Percentiles rank a stretch among this genome's conserved stretches.
These are phyloP conservation scores for Oopsacas minuta DNA, from an alignment of 37 sponge, comb jelly and placozoan species.

Conservation along the genomic window DNA sequence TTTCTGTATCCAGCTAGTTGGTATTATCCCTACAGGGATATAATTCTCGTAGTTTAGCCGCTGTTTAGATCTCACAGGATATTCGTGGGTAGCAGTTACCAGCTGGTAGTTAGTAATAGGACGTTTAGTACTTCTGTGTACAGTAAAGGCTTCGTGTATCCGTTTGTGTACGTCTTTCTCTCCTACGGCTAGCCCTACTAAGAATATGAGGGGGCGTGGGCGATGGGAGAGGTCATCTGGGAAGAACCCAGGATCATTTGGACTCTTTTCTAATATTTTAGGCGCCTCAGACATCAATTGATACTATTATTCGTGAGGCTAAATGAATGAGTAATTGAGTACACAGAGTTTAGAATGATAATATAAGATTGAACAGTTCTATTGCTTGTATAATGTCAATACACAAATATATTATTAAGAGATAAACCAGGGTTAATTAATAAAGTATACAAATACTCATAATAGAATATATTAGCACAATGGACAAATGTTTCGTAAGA, in stretches of 20 bases:
- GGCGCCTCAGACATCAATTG: not conserved
- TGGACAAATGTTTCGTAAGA: no score
- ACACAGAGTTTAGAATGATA: no score
- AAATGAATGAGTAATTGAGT: no score
- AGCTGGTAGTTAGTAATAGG: constrained; percentile 31
- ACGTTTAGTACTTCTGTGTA: constrained; percentile 33
- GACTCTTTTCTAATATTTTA: not conserved
- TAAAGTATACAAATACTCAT: no score
- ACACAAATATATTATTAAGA: no score
- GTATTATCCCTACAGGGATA: constrained; percentile 54
- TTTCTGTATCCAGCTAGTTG: constrained; percentile 65
- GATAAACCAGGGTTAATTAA: no score
- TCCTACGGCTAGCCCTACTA: constrained; percentile 60
- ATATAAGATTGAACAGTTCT: no score
- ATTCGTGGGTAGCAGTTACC: constrained; percentile 37
- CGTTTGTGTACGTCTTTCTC: constrained; percentile 72
- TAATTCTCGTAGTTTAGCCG: constrained; percentile 54
- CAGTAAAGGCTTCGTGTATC: constrained; percentile 70
- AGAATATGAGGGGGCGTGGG: constrained; percentile 48
- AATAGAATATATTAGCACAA: no score
- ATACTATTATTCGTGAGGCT: no score
- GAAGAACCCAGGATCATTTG: constrained; percentile 21
- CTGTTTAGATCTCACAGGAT: constrained; percentile 23
- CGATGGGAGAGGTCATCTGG: constrained; percentile 45
- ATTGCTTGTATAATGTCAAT: no score